Evolutionary conservation across 1,140 invertebrate genomes (phyloP), one percentile per base, ranked within the genome.

Genomic region (Hestina assimilis): DNA sequence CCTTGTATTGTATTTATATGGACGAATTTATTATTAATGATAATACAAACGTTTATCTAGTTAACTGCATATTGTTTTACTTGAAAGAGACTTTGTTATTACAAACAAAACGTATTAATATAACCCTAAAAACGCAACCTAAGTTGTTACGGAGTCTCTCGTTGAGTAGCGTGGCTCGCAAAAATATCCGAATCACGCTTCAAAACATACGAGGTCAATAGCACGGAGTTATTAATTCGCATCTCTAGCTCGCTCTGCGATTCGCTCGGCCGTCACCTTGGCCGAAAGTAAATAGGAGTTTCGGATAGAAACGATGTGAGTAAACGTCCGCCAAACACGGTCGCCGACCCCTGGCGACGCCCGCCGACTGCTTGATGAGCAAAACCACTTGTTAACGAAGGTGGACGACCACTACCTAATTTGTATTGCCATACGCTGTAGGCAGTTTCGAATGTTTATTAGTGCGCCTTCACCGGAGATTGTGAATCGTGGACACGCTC

Each of bases 271-370:
- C 72, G 66, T 79, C 75, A 79, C 73, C 75, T 79, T 79, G 75
- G 72, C 71, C 69, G 60, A 63, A 54, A 59, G 64, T 64, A 51
- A 53, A 58, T 52, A 46, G 45, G 23, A 48, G 31, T 26, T 20
- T 46, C 48, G 12, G 19, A 52, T 56, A 38, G 35, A 42, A 8
- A 15, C 52, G 45, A 47, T 43, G 52, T 63, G 46, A 66, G 63
- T 60, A 62, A 72, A 65, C 73, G 75, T 64, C 75, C 77, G 72
- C 74, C 78, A 63, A 81, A 81, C 67, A 17, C 75, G 79, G 79
- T 79, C 79, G 54, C 31, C 65, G 77, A 83, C 70, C 79, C 71
- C 70, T 42, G 42, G 26, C 65, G 59, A 69, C 69, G 69, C 63
- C 52, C 57, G 50, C 42, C 50, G 72, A 74, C 63, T 79, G 53